Conservation (phyloP, 2,797 vertebrate genomes). For the Sebastes dallii region DNA sequence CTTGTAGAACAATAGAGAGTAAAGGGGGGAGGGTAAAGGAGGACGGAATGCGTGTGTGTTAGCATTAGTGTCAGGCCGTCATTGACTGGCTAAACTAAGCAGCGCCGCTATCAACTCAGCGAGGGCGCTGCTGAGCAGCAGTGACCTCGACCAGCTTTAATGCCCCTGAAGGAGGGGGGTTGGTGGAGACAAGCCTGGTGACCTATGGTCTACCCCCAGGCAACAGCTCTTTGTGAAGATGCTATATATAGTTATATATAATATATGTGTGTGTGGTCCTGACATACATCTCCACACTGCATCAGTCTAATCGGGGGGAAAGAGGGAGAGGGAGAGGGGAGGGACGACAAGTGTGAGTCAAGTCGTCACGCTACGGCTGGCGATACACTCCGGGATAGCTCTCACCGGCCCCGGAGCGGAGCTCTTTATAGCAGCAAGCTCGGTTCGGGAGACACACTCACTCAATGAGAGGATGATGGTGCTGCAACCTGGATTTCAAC, state of each 20-base stretch:
- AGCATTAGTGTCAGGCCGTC: constrained; percentile 51
- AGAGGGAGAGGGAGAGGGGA: constrained; percentile 37
- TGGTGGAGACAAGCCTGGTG: constrained; percentile 43
- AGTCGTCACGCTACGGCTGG: constrained; percentile 72
- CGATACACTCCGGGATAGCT: constrained; percentile 65
- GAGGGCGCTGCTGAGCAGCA: constrained; percentile 51
- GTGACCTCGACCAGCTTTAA: constrained; percentile 16
- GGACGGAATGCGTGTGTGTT: background rate
- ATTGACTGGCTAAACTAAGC: constrained; percentile 29
- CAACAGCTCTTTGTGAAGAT: constrained; percentile 31
- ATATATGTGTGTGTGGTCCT: constrained; percentile 13
- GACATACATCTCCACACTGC: constrained; percentile 55
- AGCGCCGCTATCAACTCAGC: background rate
- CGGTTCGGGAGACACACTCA: constrained; percentile 35
- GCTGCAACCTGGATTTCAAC: constrained; percentile 48
- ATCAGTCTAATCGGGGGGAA: constrained; percentile 67
- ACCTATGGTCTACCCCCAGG: constrained; percentile 45
- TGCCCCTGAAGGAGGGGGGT: constrained; percentile 24
- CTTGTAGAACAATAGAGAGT: constrained; percentile 40
- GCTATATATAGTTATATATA: background rate
- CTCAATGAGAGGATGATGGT: constrained; percentile 23
- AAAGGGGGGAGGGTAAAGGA: constrained; percentile 8
- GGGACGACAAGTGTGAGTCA: constrained; percentile 73
- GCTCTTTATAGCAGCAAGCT: constrained; percentile 67
- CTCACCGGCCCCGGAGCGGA: constrained; percentile 53